Evolutionary conservation across 2,888 invertebrate genomes (phyloP).

Genomic region (Tolmerus cingulatus): DNA sequence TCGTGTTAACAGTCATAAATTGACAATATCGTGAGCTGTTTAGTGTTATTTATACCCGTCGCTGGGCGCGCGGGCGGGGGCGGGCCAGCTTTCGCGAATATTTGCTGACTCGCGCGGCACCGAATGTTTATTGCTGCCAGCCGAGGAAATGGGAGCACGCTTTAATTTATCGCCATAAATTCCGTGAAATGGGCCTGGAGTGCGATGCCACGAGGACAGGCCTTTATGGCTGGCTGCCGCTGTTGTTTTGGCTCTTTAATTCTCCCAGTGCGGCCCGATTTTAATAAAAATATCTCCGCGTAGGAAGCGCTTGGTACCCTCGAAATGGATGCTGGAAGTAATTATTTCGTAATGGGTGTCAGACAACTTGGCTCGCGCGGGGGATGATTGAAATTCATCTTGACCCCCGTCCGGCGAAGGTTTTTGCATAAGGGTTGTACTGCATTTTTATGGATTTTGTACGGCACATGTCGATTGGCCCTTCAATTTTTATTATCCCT

Average conservation of each 20-base stretch:
- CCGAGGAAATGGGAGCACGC: conserved; percentile 16
- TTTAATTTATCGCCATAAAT: conserved; percentile 33
- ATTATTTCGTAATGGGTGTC: not conserved
- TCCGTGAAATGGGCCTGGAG: not conserved
- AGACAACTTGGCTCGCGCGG: not conserved
- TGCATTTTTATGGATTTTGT: not conserved
- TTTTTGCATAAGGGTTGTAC: not conserved
- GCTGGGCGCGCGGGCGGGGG: not conserved
- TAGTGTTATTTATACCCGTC: conserved; percentile 34
- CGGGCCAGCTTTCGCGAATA: not conserved
- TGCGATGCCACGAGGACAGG: not conserved
- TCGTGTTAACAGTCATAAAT: conserved; percentile 39
- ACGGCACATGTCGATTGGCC: not conserved
- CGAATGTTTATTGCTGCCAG: conserved; percentile 25
- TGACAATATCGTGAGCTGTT: conserved; percentile 37
- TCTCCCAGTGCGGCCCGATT: not conserved
- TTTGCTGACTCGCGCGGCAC: conserved; percentile 6
- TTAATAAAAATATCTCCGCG: not conserved
- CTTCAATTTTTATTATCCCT: not conserved
- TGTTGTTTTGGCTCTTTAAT: not conserved
- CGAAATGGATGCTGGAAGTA: not conserved
- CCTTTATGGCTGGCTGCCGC: not conserved
- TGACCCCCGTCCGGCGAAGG: not conserved
- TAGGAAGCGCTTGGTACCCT: not conserved
- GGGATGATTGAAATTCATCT: not conserved